phyloP scores from a whole-genome alignment of 1,140 invertebrate species.

The Heliothis virescens region DNA sequence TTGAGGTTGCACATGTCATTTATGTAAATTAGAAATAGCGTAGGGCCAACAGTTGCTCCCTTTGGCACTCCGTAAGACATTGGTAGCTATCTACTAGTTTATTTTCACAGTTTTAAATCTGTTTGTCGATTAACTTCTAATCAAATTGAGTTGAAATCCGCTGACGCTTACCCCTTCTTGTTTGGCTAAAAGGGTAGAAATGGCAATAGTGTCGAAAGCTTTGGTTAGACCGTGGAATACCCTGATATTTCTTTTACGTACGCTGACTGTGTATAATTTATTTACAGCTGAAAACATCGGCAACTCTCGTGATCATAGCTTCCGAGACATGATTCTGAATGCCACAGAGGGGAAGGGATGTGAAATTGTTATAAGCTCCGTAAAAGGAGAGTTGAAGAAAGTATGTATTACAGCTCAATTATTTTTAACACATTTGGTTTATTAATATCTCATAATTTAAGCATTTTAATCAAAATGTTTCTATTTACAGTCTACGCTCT shows the following conservation, averaged over 20 bases:
- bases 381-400: conserved; percentile 58
- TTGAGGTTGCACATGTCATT: too few relatives aligned
- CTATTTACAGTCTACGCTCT: conserved; percentile 46
- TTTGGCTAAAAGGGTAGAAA: too few relatives aligned
- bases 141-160: too few relatives aligned
- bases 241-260: too few relatives aligned
- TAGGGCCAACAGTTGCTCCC: too few relatives aligned
- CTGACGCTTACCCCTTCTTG: too few relatives aligned
- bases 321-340: conserved; percentile 74
- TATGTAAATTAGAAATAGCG: too few relatives aligned
- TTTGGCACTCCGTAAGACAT: too few relatives aligned
- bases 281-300: conserved; percentile 73
- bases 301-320: conserved; percentile 77
- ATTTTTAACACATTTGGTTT: not conserved
- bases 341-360: conserved; percentile 83
- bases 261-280: not conserved
- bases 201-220: not conserved
- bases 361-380: conserved; percentile 81
- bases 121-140: too few relatives aligned
- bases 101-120: too few relatives aligned
- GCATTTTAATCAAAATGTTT: not conserved
- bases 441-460: not conserved
- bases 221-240: too few relatives aligned
- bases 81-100: too few relatives aligned
- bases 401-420: conserved; percentile 48